Percentiles rank a stretch among this genome's conserved stretches.
Conservation (phyloP, 2,797 vertebrate genomes). For the Bradypodion pumilum region DNA sequence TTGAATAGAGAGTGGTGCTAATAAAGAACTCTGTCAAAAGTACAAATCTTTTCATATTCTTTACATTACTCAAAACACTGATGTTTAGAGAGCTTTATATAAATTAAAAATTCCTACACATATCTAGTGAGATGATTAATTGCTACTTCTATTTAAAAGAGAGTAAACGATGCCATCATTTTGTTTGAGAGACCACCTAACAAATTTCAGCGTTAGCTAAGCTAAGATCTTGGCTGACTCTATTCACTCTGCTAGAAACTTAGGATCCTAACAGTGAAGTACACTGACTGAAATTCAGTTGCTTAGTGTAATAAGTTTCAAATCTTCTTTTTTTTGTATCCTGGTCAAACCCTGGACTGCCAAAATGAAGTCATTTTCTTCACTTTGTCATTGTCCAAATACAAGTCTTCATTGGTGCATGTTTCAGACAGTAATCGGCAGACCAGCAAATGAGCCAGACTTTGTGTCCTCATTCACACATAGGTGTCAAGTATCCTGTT, state of each 20-base stretch:
- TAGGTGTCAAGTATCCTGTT: too few relatives aligned
- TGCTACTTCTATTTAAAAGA: background rate
- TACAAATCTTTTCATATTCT: constrained; percentile 34
- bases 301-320: too few relatives aligned
- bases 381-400: too few relatives aligned
- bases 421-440: too few relatives aligned
- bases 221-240: background rate
- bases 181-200: background rate
- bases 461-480: too few relatives aligned
- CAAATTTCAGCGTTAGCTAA: background rate
- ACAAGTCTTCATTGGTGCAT: too few relatives aligned
- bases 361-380: too few relatives aligned
- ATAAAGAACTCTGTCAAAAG: background rate
- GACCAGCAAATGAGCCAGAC: too few relatives aligned
- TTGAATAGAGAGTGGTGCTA: constrained; percentile 41
- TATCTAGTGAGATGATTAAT: background rate
- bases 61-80: background rate
- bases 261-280: background rate
- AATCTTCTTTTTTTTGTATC: too few relatives aligned
- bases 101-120: background rate
- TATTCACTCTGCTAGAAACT: background rate
- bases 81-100: background rate
- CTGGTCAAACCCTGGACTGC: too few relatives aligned
- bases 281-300: background rate
- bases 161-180: background rate